Base-by-base conservation (phyloP, 1,140 invertebrate genomes). In the Contarinia nasturtii region DNA sequence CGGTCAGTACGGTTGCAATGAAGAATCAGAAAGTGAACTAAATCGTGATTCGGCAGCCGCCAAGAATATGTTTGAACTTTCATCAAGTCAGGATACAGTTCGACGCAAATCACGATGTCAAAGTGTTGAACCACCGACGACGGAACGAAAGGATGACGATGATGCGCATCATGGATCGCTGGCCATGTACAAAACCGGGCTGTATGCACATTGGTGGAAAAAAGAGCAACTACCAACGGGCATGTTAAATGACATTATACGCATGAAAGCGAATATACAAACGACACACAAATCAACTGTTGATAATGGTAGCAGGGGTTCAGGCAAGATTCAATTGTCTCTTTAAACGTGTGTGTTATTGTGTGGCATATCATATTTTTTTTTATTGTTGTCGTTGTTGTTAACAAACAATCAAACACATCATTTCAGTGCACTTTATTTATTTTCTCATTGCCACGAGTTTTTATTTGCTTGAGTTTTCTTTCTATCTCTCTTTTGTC, bases 171-270 rank as follows among this genome's bases (percentile, higher is more conserved):
- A 27, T 18, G 45, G 8, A 18, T 33, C 17, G 36, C 37, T 45
- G 43, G 68, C 60, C 72, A 8, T 78, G 54, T 87, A 79, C 64
- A 77, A 79, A 33, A 86, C 84, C 20, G 82, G 82, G 53, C 69
- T 89, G 59, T 89, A 89, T 61, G 85, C 84, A 50, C 85, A 89
- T 67, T 89, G 86, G 86, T 88, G 85, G 83, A 77, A 87, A 64
- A 88, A 88, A 74, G 82, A 80, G 60, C 77, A 80, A 57, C 72
- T 87, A 61, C 81, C 82, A 19, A 67, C 68, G 48, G 72, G 69
- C 47, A 69, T 77, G 59, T 66, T 77, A 58, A 60, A 59, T 4
- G 68, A 51, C 71, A 75, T 54, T 64, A 67, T 48, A 60, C n/a
- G n/a, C n/a, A n/a, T n/a, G n/a, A 62, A 50, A 66, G 52, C 37